Percentiles rank a stretch among this genome's conserved stretches.
Evolutionary conservation across 2,888 invertebrate species (phyloP).

Genomic region (Drosophila limbata): DNA sequence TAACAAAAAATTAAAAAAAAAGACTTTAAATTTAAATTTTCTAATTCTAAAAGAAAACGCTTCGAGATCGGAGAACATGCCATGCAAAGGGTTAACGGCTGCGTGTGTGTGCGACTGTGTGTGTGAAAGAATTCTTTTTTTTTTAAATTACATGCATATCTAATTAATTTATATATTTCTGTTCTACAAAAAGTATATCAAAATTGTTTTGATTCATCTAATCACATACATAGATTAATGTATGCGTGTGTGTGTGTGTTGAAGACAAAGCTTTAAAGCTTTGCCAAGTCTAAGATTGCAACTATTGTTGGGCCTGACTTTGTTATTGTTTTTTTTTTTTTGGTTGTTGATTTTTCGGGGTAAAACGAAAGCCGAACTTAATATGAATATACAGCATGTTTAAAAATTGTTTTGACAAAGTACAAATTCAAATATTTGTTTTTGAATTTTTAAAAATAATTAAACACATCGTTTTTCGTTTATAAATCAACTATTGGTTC

Average conservation of each 20-base stretch:
- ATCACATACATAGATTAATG: constrained; percentile 13
- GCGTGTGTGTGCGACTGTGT: constrained; percentile 1
- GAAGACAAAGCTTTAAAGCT: constrained; percentile 54
- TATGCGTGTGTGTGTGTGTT: constrained; percentile 20
- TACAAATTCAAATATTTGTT: background rate
- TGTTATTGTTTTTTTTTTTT: constrained; percentile 10
- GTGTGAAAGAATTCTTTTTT: constrained; percentile 27
- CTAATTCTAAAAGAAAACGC: no score
- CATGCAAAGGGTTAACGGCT: constrained; percentile 2
- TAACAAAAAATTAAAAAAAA: no score
- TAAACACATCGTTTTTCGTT: background rate
- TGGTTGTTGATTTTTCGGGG: constrained; percentile 8
- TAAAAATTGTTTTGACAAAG: background rate
- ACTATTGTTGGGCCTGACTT: constrained; percentile 50
- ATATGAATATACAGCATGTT: background rate
- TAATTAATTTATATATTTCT: constrained; percentile 37
- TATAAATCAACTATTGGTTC: constrained; percentile 7
- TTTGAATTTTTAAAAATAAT: background rate
- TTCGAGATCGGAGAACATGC: no score
- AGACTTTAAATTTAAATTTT: no score
- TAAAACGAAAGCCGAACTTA: constrained; percentile 42
- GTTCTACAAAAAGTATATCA: constrained; percentile 55
- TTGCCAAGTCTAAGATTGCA: constrained; percentile 66
- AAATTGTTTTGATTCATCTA: constrained; percentile 52
- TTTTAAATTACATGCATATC: constrained; percentile 55